Evolutionary conservation across 2,888 invertebrate species (phyloP).

Genomic region (Cryptophagus acutangulus): DNA sequence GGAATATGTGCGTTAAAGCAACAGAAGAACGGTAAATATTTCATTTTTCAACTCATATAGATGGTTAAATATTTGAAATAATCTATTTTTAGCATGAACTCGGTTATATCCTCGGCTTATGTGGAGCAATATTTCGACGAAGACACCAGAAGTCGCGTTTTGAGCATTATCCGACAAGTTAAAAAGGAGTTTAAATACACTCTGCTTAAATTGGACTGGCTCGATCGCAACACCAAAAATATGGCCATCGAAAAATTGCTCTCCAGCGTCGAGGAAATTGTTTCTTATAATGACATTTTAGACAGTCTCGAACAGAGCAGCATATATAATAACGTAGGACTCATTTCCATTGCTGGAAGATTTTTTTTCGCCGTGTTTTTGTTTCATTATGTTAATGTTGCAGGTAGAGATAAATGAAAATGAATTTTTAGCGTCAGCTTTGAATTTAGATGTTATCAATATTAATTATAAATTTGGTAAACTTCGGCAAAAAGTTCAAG

Average conservation of each 20-base stretch:
- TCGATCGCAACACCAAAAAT: slow-evolving; percentile 39
- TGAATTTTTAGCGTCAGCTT: slow-evolving; percentile 30
- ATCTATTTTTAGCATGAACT: slow-evolving; percentile 21
- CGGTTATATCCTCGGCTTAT: slow-evolving; percentile 37
- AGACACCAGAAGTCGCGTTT: slow-evolving; percentile 30
- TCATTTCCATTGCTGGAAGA: too few relatives aligned
- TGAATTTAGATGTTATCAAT: slow-evolving; percentile 29
- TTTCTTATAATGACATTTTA: slow-evolving; percentile 33
- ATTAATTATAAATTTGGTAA: slow-evolving; percentile 29
- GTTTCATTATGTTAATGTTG: too few relatives aligned
- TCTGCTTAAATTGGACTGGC: slow-evolving; percentile 38
- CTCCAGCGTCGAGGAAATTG: slow-evolving; percentile 36
- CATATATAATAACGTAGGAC: slow-evolving; percentile 34
- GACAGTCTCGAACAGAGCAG: slow-evolving; percentile 25
- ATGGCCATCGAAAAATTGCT: slow-evolving; percentile 37
- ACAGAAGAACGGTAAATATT: slow-evolving; percentile 30
- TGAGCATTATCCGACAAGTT: slow-evolving; percentile 39
- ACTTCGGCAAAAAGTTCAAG: slow-evolving; percentile 24
- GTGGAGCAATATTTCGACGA: slow-evolving; percentile 38
- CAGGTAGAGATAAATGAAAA: slow-evolving; percentile 30
- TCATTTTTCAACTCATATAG: neutral
- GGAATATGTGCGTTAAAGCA: slow-evolving; percentile 31
- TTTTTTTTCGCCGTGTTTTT: too few relatives aligned
- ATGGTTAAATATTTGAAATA: neutral
- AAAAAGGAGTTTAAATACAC: slow-evolving; percentile 37